Base-by-base conservation (phyloP, 2,888 invertebrate genomes). In the Masnerella sp. region DNA sequence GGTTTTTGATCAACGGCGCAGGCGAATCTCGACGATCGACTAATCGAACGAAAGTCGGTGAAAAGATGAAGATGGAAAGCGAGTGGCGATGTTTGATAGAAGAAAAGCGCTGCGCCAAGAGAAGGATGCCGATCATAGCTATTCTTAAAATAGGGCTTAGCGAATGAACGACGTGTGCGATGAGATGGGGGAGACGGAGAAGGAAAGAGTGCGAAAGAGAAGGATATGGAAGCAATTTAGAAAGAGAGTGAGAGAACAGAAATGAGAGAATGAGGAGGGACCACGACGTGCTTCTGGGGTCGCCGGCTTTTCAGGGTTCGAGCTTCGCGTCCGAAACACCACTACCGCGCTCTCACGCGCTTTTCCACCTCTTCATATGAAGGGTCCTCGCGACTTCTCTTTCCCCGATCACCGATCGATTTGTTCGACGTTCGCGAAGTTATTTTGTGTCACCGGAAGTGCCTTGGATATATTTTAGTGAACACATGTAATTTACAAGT, bases 91-190 rank as follows among this genome's bases (percentile, higher is more conserved):
- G 20, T 49, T 45, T 36, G 49, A 43, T 38, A 30, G 54, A 56
- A 22, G 45, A 54, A 52, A 56, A 61, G 54, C 18, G 43, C 36
- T 30, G 42, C 42, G 34, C 52, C 62, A 61, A 65, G 78, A 78
- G 54, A 72, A 78, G 80, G 78, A 81, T 76, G 74, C 73, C 76
- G 81, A 80, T 80, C 78, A 78, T 83, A 83, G 84, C 84, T 85
- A 86, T 85, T 87, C 87, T 87, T 87, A 87, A 87, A 87, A 87
- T 87, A 87, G 85, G 85, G 82, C 81, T 83, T 75, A 75, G 75
- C 72, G 75, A 79, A 74, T 73, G 75, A 75, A 71, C 68, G 69
- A 38, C 59, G 75, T 58, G 58, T 42, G 64, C 75, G 75, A 76
- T 73, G 74, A 70, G 54, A 67, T 64, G 64, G 40, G 42, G 43